phyloP scores from a whole-genome alignment of 2,113 vertebrate genomes.

The Galbula dea region DNA sequence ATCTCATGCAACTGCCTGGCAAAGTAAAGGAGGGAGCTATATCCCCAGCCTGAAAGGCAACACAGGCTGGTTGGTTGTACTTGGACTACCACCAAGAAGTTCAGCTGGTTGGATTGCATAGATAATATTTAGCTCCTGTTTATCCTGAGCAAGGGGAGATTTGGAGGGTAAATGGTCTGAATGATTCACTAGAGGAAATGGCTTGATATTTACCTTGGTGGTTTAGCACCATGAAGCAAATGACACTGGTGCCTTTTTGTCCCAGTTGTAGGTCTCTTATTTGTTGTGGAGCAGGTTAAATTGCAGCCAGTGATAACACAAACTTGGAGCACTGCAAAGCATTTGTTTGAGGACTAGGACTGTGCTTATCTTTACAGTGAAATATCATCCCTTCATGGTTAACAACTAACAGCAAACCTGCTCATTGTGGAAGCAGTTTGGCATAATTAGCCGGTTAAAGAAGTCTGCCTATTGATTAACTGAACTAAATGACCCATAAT shows the following conservation, averaged over 20 bases:
- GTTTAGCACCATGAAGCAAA: accelerated
- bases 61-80: neutral
- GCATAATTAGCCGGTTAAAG: constrained; percentile 67
- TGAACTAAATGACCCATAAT: constrained; percentile 71
- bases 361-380: constrained; percentile 18
- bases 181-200: neutral
- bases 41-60: neutral
- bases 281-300: neutral
- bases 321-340: neutral
- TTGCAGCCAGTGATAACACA: neutral
- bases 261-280: neutral
- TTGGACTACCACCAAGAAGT: neutral
- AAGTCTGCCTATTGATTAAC: constrained; percentile 70
- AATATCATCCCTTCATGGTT: constrained; percentile 63
- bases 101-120: neutral
- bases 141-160: neutral
- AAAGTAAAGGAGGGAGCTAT: neutral
- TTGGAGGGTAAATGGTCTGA: neutral
- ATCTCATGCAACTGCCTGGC: neutral
- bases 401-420: constrained; percentile 50
- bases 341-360: neutral
- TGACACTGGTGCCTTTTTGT: neutral
- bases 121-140: neutral
- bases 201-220: neutral
- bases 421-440: constrained; percentile 50